Conservation (phyloP, 2,113 vertebrate genomes). For the Chaetorhynchus papuensis region DNA sequence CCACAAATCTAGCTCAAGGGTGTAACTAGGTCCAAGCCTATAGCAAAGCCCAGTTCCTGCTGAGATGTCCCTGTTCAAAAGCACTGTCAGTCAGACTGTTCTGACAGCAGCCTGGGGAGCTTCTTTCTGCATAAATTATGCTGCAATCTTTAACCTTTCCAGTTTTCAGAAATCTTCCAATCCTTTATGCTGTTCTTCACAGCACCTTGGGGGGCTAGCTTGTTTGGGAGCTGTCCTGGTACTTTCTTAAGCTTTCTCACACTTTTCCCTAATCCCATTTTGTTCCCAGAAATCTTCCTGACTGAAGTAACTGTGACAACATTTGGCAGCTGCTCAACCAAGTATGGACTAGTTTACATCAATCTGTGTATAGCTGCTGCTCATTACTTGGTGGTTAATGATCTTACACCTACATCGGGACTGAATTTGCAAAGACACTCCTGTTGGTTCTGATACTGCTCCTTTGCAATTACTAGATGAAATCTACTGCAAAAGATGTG, state of each 20-base stretch:
- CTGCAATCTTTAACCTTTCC: background rate
- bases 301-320: background rate
- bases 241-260: background rate
- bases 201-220: background rate
- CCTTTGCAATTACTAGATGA: background rate
- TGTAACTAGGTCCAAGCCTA: background rate
- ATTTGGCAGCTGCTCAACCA: background rate
- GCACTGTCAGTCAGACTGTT: background rate
- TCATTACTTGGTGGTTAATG: background rate
- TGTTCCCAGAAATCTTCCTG: background rate
- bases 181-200: accelerated
- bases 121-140: background rate
- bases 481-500: background rate
- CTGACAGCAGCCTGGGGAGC: background rate
- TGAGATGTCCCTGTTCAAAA: background rate
- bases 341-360: background rate
- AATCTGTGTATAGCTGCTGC: background rate
- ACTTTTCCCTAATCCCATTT: background rate
- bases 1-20: background rate
- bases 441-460: background rate
- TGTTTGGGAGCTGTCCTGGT: background rate
- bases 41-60: background rate
- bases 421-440: background rate
- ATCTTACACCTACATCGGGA: background rate
- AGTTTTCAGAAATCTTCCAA: background rate